A percentile compares a stretch with the other conserved stretches of the same genome.
These are phyloP conservation scores for Umimayanthus chanpuru DNA, from an alignment of 92 coral and sea anemone genomes.

Conservation along the genomic window DNA sequence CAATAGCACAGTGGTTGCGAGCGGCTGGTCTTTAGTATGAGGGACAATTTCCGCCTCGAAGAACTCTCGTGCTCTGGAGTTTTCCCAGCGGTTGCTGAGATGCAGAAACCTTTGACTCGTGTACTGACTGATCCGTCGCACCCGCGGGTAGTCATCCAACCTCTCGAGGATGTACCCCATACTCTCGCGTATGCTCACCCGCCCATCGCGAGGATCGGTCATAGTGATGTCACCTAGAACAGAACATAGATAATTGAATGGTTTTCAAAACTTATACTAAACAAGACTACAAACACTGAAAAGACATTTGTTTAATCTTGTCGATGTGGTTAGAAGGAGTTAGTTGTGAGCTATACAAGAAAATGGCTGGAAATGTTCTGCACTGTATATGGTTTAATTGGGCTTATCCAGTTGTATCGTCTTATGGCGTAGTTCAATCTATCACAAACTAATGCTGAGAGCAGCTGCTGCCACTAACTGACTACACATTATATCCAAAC, in stretches of 20 bases:
- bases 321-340: no score
- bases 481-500: no score
- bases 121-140: slow-evolving; percentile 13
- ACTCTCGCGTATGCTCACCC: background rate
- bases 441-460: no score
- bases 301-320: no score
- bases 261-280: no score
- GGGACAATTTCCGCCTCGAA: slow-evolving; percentile 25
- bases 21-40: slow-evolving; percentile 15
- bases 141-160: slow-evolving; percentile 11
- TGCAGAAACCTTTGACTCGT: slow-evolving; percentile 1
- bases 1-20: slow-evolving; percentile 9
- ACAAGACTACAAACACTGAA: no score
- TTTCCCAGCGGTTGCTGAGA: slow-evolving; percentile 13
- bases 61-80: slow-evolving; percentile 27
- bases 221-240: slow-evolving; percentile 4
- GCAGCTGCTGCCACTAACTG: no score
- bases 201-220: background rate
- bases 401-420: no score
- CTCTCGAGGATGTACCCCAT: slow-evolving; percentile 16
- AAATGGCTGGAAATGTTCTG: no score
- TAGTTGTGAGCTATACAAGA: no score
- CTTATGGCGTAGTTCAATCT: no score
- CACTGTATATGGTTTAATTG: no score
- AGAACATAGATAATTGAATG: background rate